Evolutionary conservation across 2,797 vertebrate species (phyloP).

Genomic region (Stomatorhinus walkeri): DNA sequence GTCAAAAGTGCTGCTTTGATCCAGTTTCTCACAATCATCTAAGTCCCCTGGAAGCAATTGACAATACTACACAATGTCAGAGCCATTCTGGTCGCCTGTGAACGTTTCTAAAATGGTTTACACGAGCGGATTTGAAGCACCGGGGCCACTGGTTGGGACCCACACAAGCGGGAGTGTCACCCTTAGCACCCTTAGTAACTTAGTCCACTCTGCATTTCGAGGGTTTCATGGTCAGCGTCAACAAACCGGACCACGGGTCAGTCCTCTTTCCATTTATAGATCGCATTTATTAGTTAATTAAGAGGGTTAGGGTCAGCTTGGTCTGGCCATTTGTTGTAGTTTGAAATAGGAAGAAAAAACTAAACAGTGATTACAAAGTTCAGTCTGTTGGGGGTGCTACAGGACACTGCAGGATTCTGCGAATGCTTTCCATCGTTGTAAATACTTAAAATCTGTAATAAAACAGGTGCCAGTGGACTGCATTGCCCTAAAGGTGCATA

Average conservation of each 20-base stretch:
- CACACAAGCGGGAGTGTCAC: constrained; percentile 42
- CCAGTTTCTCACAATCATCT: constrained; percentile 96
- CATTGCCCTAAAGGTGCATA: constrained; percentile 61
- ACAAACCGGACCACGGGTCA: neutral
- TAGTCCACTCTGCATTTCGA: constrained; percentile 34
- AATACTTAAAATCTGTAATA: neutral
- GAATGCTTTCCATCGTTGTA: neutral
- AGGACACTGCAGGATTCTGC: neutral
- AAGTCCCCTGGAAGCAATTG: constrained; percentile 99
- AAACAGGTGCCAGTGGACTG: constrained; percentile 25
- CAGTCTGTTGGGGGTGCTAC: neutral
- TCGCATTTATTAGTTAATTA: neutral
- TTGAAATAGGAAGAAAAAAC: neutral
- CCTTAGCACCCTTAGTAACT: constrained; percentile 51
- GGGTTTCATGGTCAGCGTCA: neutral
- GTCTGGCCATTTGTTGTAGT: neutral
- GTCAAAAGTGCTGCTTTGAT: constrained; percentile 91
- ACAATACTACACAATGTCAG: constrained; percentile 99
- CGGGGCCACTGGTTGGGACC: constrained; percentile 18
- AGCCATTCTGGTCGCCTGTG: constrained; percentile 61
- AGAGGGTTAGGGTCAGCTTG: neutral
- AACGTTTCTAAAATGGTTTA: constrained; percentile 18
- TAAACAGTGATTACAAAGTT: constrained; percentile 7
- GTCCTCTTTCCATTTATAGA: neutral
- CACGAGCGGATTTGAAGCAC: constrained; percentile 26